phyloP scores from a whole-genome alignment of 2,797 vertebrate species.

The Channa striata region DNA sequence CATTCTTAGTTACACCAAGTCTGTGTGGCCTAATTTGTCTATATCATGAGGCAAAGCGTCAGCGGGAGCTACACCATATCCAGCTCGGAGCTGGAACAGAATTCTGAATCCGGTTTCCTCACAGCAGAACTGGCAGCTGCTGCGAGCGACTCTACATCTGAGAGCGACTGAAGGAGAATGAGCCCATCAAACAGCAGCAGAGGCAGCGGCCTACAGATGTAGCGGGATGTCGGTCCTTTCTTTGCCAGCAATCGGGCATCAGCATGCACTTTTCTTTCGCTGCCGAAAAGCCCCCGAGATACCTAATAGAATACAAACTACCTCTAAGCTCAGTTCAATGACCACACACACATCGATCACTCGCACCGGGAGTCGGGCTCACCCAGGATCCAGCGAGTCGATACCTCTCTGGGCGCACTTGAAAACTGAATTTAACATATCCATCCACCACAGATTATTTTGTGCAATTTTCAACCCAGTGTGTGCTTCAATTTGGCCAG shows the following conservation, averaged over 20 bases:
- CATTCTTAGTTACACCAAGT: no score
- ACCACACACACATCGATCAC: conserved; percentile 75
- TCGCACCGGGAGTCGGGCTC: conserved; percentile 56
- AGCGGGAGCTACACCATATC: no score
- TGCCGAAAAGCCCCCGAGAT: conserved; percentile 61
- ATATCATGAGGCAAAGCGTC: no score
- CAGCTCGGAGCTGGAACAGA: neutral
- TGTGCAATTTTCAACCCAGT: neutral
- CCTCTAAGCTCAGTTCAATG: conserved; percentile 68
- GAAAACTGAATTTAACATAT: conserved; percentile 72
- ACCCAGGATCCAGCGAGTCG: conserved; percentile 64
- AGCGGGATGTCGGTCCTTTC: conserved; percentile 31
- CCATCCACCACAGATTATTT: conserved; percentile 24
- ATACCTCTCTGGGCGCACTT: conserved; percentile 66
- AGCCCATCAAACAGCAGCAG: conserved; percentile 6
- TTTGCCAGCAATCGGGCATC: conserved; percentile 61
- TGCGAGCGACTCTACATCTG: conserved; percentile 3
- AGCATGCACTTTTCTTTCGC: conserved; percentile 56
- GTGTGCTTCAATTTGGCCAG: neutral
- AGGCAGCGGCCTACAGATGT: conserved; percentile 14
- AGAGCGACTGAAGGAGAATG: conserved; percentile 12
- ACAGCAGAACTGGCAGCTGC: conserved; percentile 4
- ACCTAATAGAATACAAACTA: conserved; percentile 80
- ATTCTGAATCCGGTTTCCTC: neutral
- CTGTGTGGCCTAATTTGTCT: no score